Conservation (phyloP, 2,113 vertebrate genomes). For the Hypocryptadius cinnamomeus region DNA sequence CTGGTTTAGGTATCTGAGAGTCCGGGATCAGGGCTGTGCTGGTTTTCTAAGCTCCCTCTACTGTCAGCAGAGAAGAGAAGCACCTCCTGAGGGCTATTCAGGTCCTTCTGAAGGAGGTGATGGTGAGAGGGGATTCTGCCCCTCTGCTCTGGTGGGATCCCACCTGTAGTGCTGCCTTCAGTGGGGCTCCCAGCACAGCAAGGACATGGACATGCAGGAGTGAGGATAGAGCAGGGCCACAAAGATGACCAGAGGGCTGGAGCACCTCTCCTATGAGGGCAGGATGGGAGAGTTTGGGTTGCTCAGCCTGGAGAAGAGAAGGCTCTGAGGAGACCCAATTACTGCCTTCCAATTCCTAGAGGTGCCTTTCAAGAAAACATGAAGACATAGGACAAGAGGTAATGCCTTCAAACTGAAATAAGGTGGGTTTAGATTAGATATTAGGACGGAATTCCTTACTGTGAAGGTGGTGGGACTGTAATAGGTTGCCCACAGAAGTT, state of each 20-base stretch:
- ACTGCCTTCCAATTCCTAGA: neutral
- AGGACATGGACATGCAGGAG: neutral
- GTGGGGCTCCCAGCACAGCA: neutral
- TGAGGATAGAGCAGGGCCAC: neutral
- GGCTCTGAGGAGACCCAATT: neutral
- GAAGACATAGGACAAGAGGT: neutral
- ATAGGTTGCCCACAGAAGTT: neutral
- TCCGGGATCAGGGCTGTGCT: neutral
- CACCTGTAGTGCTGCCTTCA: neutral
- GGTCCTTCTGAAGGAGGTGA: neutral
- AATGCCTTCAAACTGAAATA: neutral
- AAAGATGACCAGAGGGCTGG: neutral
- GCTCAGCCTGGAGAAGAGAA: neutral
- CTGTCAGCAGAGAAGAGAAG: neutral
- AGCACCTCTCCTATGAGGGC: neutral
- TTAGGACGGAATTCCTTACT: neutral
- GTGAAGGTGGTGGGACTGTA: neutral
- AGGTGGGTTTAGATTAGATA: neutral
- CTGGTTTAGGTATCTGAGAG: neutral
- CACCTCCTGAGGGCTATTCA: neutral
- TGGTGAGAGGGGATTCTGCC: neutral
- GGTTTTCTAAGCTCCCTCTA: slow-evolving; percentile 28
- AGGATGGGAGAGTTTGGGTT: neutral
- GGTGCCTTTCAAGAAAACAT: neutral
- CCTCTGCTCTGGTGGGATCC: neutral